Evolutionary conservation across 2,888 invertebrate species (phyloP).

Genomic region (Apotomis betuletana): DNA sequence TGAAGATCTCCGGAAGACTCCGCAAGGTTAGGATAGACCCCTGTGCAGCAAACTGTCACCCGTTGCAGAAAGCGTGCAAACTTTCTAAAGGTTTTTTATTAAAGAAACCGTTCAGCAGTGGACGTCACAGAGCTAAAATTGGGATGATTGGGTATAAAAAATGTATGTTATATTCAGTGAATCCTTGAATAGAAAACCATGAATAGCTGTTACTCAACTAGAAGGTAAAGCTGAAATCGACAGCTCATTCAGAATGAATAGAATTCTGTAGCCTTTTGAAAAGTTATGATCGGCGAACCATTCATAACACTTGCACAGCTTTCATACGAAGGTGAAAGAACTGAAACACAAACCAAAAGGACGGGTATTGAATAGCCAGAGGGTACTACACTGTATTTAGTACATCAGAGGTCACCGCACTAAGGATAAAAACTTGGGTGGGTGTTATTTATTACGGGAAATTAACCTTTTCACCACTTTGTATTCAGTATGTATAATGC

Average conservation of each 20-base stretch:
- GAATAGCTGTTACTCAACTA: no score
- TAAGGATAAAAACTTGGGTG: neutral
- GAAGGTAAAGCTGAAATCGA: neutral
- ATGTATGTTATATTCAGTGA: no score
- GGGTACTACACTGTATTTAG: constrained; percentile 10
- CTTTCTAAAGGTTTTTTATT: no score
- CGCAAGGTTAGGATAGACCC: no score
- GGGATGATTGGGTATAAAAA: no score
- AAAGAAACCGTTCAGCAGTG: no score
- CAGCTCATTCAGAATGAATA: constrained; percentile 1
- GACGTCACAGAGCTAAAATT: no score
- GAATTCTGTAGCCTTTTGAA: neutral
- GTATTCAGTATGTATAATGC: neutral
- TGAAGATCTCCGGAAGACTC: no score
- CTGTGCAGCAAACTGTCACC: no score
- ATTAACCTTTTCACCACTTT: neutral
- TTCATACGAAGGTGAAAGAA: constrained; percentile 1
- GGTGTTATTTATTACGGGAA: neutral
- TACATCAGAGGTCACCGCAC: neutral
- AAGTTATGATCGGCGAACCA: neutral
- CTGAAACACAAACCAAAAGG: neutral
- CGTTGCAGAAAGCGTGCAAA: no score
- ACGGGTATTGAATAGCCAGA: neutral
- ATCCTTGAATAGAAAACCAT: no score
- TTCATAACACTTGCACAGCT: constrained; percentile 5